A percentile compares a stretch with the other conserved stretches of the same genome.
These are phyloP conservation scores for Xiphophorus birchmanni DNA, from an alignment of 2,797 vertebrate genomes.

Conservation along the genomic window DNA sequence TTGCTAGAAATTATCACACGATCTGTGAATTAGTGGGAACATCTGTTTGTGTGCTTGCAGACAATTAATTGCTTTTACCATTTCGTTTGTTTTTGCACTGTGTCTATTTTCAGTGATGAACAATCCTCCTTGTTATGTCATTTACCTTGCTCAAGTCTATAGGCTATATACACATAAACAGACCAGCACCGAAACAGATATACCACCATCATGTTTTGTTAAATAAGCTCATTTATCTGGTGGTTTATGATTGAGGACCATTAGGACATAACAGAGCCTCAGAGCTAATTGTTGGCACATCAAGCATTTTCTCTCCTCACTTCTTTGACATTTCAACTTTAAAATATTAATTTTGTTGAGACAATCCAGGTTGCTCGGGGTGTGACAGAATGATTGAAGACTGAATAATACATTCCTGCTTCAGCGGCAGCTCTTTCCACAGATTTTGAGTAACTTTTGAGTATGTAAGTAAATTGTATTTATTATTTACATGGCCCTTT, in stretches of 20 bases:
- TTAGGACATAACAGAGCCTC: constrained; percentile 78
- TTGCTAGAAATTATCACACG: not conserved
- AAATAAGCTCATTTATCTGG: constrained; percentile 75
- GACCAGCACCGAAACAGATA: constrained; percentile 71
- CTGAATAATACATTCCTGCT: constrained; percentile 58
- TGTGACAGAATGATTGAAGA: constrained; percentile 67
- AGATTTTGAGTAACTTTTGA: constrained; percentile 77
- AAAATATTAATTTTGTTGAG: constrained; percentile 79
- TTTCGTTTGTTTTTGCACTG: constrained; percentile 9
- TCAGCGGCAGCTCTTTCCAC: constrained; percentile 69
- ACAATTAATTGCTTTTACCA: constrained; percentile 8
- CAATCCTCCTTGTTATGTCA: constrained; percentile 66
- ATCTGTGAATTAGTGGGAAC: not conserved
- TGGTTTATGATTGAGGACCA: constrained; percentile 74
- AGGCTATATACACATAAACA: constrained; percentile 51
- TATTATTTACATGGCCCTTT: constrained; percentile 33
- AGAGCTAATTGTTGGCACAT: constrained; percentile 77
- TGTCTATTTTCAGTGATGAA: constrained; percentile 43
- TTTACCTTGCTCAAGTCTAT: constrained; percentile 67
- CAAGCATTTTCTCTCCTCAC: constrained; percentile 56
- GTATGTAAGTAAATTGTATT: constrained; percentile 63
- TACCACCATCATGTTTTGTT: constrained; percentile 70
- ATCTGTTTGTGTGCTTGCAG: constrained; percentile 13
- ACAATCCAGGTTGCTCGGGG: constrained; percentile 77
- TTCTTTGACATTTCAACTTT: constrained; percentile 78